Percentiles rank a stretch among this genome's conserved stretches.
These are phyloP conservation scores for Cordilura impudica DNA, from an alignment of 2,888 invertebrate genomes.

Conservation along the genomic window DNA sequence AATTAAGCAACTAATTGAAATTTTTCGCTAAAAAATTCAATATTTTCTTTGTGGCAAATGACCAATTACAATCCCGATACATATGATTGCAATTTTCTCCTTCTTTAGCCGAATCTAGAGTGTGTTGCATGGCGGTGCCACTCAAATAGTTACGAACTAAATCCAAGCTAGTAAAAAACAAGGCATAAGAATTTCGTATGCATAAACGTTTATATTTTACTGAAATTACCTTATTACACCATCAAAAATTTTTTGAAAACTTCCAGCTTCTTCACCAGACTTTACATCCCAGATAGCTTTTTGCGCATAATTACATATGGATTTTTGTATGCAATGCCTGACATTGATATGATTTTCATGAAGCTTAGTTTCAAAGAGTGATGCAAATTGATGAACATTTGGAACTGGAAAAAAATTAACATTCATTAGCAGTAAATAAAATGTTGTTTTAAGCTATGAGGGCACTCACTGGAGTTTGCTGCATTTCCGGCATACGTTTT, in stretches of 20 bases:
- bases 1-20: constrained; percentile 14
- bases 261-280: constrained; percentile 67
- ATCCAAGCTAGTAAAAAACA: constrained; percentile 67
- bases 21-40: constrained; percentile 2
- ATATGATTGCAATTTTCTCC: constrained; percentile 75
- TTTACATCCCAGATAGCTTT: constrained; percentile 75
- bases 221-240: constrained; percentile 77
- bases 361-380: constrained; percentile 80
- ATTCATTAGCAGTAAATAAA: background rate
- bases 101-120: constrained; percentile 78
- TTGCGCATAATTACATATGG: constrained; percentile 80
- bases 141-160: constrained; percentile 77
- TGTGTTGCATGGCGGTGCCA: constrained; percentile 80
- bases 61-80: constrained; percentile 78
- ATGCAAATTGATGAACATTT: constrained; percentile 71
- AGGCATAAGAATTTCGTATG: background rate
- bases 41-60: constrained; percentile 15
- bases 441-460: constrained; percentile 3
- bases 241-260: constrained; percentile 79
- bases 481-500: background rate
- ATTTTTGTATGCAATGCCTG: constrained; percentile 81
- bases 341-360: constrained; percentile 81
- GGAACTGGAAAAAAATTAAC: constrained; percentile 65
- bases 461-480: background rate
- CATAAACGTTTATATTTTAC: background rate